Percentiles rank a stretch among this genome's conserved stretches.
Evolutionary conservation across 2,797 vertebrate species (phyloP).

Genomic region (Halcyon badia): DNA sequence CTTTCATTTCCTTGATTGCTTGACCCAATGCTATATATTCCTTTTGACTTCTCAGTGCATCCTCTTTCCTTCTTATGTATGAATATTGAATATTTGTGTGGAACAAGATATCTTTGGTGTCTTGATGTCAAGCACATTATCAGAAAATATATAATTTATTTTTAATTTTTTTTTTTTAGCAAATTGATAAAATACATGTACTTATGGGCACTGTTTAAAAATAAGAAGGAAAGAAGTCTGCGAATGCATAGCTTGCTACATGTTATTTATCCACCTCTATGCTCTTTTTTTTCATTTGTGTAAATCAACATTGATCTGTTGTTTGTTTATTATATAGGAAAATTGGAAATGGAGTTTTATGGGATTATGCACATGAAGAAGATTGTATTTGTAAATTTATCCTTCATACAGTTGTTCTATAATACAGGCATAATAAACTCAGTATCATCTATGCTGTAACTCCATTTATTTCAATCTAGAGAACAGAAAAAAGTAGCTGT

Average conservation of each 20-base stretch:
- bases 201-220: neutral
- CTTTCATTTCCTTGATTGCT: neutral
- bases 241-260: neutral
- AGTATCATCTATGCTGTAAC: neutral
- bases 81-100: neutral
- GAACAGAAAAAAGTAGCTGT: neutral
- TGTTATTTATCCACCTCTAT: neutral
- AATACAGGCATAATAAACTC: neutral
- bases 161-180: neutral
- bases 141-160: neutral
- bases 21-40: neutral
- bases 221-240: neutral
- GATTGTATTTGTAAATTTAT: neutral
- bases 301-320: neutral
- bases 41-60: neutral
- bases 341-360: slow-evolving; percentile 9
- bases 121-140: neutral
- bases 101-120: neutral
- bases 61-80: neutral
- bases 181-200: neutral
- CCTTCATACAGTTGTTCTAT: neutral
- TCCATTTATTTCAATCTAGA: neutral
- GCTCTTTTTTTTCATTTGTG: neutral
- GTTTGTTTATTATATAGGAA: neutral
- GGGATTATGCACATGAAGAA: neutral